Conservation (phyloP, 2,797 vertebrate genomes). For the Epinephelus awoara region DNA sequence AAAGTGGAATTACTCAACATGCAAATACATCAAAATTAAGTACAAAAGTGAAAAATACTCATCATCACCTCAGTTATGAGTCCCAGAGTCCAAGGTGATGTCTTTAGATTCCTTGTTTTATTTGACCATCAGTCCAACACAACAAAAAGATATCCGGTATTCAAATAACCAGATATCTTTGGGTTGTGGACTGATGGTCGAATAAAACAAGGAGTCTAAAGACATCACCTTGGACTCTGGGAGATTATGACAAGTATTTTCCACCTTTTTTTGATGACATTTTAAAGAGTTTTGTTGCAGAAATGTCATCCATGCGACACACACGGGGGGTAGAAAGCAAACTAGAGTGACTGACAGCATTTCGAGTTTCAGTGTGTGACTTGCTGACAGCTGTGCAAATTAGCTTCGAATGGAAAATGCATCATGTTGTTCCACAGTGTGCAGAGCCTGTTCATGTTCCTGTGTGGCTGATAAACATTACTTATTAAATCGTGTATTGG, state of each 20-base stretch:
- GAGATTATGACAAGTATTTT: not conserved
- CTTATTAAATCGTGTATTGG: not conserved
- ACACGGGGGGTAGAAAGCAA: not conserved
- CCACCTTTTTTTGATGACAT: not conserved
- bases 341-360: not conserved
- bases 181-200: not conserved
- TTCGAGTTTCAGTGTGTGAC: not conserved
- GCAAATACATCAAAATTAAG: too few relatives aligned
- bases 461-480: not conserved
- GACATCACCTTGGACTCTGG: not conserved
- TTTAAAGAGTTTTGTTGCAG: not conserved
- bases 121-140: too few relatives aligned
- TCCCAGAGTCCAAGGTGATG: too few relatives aligned
- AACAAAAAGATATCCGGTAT: too few relatives aligned
- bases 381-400: conserved; percentile 6
- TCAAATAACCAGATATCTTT: not conserved
- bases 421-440: not conserved
- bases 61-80: too few relatives aligned
- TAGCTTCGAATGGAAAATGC: conserved; percentile 6
- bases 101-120: too few relatives aligned
- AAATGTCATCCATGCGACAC: not conserved
- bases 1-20: too few relatives aligned
- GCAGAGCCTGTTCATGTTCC: conserved; percentile 1
- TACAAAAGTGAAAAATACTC: too few relatives aligned
- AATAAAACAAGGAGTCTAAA: not conserved